A percentile compares a stretch with the other conserved stretches of the same genome.
Conservation (phyloP, 2,888 invertebrate genomes). For the Pammene fasciana region DNA sequence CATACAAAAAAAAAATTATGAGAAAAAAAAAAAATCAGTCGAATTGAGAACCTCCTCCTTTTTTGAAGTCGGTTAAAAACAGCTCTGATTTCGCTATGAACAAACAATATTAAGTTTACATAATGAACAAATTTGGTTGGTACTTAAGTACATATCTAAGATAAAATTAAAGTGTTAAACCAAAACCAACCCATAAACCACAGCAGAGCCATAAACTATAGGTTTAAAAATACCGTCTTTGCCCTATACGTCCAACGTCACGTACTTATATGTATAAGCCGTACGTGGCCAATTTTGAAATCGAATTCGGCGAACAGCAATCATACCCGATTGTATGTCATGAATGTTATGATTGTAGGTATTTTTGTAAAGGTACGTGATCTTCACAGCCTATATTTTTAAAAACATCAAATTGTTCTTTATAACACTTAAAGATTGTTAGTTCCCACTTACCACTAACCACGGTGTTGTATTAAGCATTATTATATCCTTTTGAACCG, state of each 20-base stretch:
- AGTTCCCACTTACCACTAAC: not conserved
- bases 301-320: slow-evolving; percentile 36
- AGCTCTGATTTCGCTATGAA: too few species aligned
- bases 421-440: slow-evolving; percentile 5
- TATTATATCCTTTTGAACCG: not conserved
- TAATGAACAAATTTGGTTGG: too few species aligned
- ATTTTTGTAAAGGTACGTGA: slow-evolving; percentile 33
- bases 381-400: slow-evolving; percentile 2
- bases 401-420: not conserved
- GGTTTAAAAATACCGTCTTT: not conserved
- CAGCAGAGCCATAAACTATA: not conserved
- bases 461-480: not conserved
- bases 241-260: slow-evolving; percentile 10
- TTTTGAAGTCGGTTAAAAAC: too few species aligned
- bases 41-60: too few species aligned
- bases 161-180: not conserved
- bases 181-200: not conserved
- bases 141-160: not conserved
- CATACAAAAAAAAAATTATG: too few species aligned
- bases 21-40: too few species aligned
- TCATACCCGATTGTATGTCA: slow-evolving; percentile 36
- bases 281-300: slow-evolving; percentile 36
- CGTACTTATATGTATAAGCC: slow-evolving; percentile 28
- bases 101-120: too few species aligned
- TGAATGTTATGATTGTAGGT: slow-evolving; percentile 35